Evolutionary conservation across 2,113 vertebrate species (phyloP), one percentile per base, ranked within the genome.

Genomic region (Scatophagus argus): DNA sequence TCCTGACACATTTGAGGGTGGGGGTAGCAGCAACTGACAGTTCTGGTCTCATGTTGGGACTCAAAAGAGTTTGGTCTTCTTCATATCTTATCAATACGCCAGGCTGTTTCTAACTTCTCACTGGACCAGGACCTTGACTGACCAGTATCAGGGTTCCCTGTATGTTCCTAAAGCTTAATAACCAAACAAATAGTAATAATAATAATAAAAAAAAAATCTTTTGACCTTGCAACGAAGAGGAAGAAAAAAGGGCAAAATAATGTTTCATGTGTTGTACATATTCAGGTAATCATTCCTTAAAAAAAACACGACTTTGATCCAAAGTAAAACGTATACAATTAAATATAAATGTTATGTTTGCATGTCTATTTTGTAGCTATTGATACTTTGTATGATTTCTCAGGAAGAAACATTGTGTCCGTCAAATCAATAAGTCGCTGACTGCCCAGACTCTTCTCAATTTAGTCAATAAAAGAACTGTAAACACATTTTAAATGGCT

Each of bases 401-500:
- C 34, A 63, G 38, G 49, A 74, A 71, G 63, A 85, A 60, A 59
- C 12, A 63, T 27, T 29, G 47, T 74, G 79, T 88, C 81, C 47
- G 64, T 67, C 44, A 61, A n/a, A 84, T 83, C 41, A 14, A 91
- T 89, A 72, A 75, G 51, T 64, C 67, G 71, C 83, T 72, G 84
- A 81, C 81, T 84, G 43, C 71, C 65, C 47, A 56, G 41, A 70
- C 76, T 89, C 78, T 71, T 75, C 86, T 79, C 81, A 81, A 74
- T 81, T 67, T 61, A 62, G 85, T 91, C 91, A 89, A 93, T 93
- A 92, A 81, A 81, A 90, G 63, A 79, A 87, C 63, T 84, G 88
- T 87, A 91, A 91, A 90, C 81, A 89, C 70, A 82, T 91, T 85
- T 89, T 73, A 88, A 92, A 91, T 74, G 85, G 67, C 67, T 83